A percentile compares a stretch with the other conserved stretches of the same genome.
These are phyloP conservation scores for Drosophila nasuta DNA, from an alignment of 1,140 invertebrate genomes.

Conservation along the genomic window DNA sequence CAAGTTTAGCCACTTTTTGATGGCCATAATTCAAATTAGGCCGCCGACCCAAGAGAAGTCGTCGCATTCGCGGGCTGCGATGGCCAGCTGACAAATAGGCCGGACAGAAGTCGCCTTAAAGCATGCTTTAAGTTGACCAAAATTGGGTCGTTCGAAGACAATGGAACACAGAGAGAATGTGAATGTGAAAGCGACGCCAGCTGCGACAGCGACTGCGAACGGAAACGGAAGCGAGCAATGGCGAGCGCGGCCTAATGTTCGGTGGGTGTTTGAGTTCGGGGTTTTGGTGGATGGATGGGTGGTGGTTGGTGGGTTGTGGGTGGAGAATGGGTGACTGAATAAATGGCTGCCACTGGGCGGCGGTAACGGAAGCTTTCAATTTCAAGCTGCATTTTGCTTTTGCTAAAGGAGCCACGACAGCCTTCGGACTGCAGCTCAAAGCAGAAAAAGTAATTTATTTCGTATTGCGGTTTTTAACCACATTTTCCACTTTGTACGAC, in stretches of 20 bases:
- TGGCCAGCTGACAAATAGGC: slow-evolving; percentile 67
- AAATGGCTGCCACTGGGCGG: slow-evolving; percentile 62
- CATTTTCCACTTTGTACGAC: slow-evolving; percentile 83
- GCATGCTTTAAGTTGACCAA: slow-evolving; percentile 67
- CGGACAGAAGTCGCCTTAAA: slow-evolving; percentile 55
- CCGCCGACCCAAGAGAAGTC: slow-evolving; percentile 14
- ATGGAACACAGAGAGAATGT: not conserved
- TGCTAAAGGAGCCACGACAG: slow-evolving; percentile 56
- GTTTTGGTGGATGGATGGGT: not conserved
- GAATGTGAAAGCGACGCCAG: slow-evolving; percentile 27
- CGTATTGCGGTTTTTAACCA: slow-evolving; percentile 83
- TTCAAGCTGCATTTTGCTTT: slow-evolving; percentile 72
- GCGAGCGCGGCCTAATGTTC: slow-evolving; percentile 75
- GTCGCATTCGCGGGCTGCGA: slow-evolving; percentile 2
- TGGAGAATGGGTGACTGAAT: slow-evolving; percentile 33
- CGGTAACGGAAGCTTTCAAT: slow-evolving; percentile 78
- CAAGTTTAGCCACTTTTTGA: slow-evolving; percentile 78
- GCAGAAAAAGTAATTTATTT: slow-evolving; percentile 84
- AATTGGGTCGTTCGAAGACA: slow-evolving; percentile 50
- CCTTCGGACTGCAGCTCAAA: slow-evolving; percentile 59
- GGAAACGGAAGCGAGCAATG: slow-evolving; percentile 76
- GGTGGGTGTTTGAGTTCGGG: slow-evolving; percentile 37
- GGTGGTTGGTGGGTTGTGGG: slow-evolving; percentile 14
- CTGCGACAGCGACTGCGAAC: slow-evolving; percentile 34
- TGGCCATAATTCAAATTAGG: slow-evolving; percentile 80